Evolutionary conservation across 2,888 invertebrate genomes (phyloP).

Genomic region (Drosophila leonis): DNA sequence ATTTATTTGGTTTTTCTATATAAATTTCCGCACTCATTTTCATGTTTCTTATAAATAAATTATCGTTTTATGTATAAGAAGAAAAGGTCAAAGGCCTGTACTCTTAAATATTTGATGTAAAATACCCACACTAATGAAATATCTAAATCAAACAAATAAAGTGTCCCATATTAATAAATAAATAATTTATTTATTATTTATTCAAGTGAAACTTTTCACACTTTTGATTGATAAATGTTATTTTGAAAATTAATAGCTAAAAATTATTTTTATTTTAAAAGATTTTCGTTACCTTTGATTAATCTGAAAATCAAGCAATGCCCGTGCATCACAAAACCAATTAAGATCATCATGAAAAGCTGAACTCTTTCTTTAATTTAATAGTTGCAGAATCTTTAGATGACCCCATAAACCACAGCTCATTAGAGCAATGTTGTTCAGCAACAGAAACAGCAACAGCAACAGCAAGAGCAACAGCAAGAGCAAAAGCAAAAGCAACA

Average conservation of each 20-base stretch:
- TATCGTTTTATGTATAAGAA: too few relatives aligned
- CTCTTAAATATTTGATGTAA: too few relatives aligned
- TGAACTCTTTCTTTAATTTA: conserved; percentile 9
- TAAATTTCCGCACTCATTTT: too few relatives aligned
- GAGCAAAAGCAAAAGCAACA: background rate
- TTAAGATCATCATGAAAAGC: conserved; percentile 18
- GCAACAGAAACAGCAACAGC: background rate
- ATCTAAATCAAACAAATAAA: too few relatives aligned
- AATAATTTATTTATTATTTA: background rate
- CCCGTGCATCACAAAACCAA: conserved; percentile 17
- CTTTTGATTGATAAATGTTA: background rate
- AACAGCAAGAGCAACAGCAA: background rate
- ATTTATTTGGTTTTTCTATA: too few relatives aligned
- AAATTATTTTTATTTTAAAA: background rate
- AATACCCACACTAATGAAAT: too few relatives aligned
- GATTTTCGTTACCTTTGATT: background rate
- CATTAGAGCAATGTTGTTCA: conserved; percentile 4
- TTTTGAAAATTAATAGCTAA: background rate
- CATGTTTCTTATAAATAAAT: too few relatives aligned
- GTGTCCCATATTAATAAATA: background rate
- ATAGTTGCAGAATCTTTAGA: conserved; percentile 12
- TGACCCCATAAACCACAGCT: conserved; percentile 11
- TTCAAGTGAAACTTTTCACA: background rate
- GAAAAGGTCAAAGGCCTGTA: background rate
- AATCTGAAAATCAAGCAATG: background rate